Evolutionary conservation across 2,888 invertebrate species (phyloP).

Genomic region (Sarcophaga variegata): DNA sequence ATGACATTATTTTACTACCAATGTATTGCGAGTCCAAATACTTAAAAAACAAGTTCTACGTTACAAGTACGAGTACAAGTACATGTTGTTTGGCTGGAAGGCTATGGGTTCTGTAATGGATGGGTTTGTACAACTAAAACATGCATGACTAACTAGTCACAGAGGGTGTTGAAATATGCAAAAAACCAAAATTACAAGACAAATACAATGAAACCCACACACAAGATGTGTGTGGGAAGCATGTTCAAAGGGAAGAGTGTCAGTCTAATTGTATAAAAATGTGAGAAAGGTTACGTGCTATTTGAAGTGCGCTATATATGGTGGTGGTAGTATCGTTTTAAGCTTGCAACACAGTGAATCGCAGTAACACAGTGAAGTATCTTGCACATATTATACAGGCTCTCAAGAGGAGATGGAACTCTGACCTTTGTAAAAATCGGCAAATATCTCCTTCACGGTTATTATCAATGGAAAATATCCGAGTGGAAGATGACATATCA

Average conservation of each 20-base stretch:
- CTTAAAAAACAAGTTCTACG: constrained; percentile 53
- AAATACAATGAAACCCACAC: constrained; percentile 1
- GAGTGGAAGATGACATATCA: too few relatives aligned
- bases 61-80: not conserved
- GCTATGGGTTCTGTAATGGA: constrained; percentile 34
- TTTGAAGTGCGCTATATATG: constrained; percentile 12
- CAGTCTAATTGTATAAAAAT: constrained; percentile 16
- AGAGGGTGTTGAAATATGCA: constrained; percentile 66
- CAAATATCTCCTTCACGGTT: too few relatives aligned
- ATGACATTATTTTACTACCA: constrained; percentile 57
- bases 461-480: too few relatives aligned
- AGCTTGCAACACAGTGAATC: too few relatives aligned
- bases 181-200: constrained; percentile 40
- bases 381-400: too few relatives aligned
- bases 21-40: constrained; percentile 62
- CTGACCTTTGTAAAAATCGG: too few relatives aligned
- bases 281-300: constrained; percentile 5
- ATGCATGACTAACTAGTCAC: constrained; percentile 63
- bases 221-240: not conserved
- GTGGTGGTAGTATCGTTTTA: too few relatives aligned
- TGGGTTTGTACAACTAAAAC: constrained; percentile 36
- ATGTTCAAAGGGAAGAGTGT: not conserved
- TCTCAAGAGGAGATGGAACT: too few relatives aligned
- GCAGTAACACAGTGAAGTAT: too few relatives aligned
- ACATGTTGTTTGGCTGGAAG: too few relatives aligned